Evolutionary conservation across 2,888 invertebrate genomes (phyloP).

Genomic region (Lysandra coridon): DNA sequence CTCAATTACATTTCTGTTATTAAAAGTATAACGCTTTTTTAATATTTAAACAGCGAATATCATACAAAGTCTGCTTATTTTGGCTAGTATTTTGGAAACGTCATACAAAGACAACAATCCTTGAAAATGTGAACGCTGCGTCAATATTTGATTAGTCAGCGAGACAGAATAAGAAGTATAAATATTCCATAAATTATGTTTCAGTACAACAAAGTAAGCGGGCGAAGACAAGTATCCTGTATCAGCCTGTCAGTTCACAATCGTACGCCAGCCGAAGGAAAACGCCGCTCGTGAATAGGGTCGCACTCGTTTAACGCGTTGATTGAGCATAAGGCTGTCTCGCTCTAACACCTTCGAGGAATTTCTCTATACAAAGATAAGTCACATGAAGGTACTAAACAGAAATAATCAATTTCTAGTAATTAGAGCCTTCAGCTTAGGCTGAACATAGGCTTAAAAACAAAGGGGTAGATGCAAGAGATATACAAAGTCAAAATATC

Average conservation of each 20-base stretch:
- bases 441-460: neutral
- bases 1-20: no score
- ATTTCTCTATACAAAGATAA: neutral
- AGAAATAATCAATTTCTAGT: no score
- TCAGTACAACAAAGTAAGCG: constrained; percentile 34
- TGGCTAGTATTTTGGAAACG: no score
- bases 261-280: constrained; percentile 81
- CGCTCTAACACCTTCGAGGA: constrained; percentile 18
- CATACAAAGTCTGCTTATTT: no score
- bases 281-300: constrained; percentile 82
- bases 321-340: neutral
- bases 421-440: no score
- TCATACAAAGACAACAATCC: no score
- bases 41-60: no score
- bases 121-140: no score
- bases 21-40: no score
- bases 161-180: no score
- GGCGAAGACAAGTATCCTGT: constrained; percentile 67
- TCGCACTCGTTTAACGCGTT: constrained; percentile 62
- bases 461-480: neutral
- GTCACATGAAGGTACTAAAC: neutral
- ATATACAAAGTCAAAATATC: neutral
- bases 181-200: neutral
- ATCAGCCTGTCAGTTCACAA: constrained; percentile 54
- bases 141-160: no score